These are phyloP conservation scores for Lytechinus variegatus DNA, from an alignment of 35 echinoderm and acorn worm genomes.

Conservation along the genomic window DNA sequence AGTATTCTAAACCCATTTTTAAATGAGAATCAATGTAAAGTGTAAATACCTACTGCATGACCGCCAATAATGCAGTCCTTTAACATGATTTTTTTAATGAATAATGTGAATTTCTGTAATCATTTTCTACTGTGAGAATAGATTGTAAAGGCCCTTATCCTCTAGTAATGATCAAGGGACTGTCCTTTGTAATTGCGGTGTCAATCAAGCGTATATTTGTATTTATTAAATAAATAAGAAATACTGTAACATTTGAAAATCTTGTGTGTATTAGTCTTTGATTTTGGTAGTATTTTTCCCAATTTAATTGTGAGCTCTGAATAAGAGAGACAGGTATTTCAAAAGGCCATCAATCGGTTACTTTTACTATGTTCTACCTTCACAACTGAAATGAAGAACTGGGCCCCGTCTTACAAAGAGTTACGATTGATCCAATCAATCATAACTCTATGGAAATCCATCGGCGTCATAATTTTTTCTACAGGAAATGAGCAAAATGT, in stretches of 20 bases:
- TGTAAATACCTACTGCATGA: not conserved
- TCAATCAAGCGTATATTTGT: slow-evolving; percentile 12
- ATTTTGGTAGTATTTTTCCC: not conserved
- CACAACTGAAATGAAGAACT: too few species aligned
- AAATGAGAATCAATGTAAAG: not conserved
- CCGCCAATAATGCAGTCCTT: not conserved
- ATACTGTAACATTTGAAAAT: not conserved
- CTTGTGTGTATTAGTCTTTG: not conserved
- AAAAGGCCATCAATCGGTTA: too few species aligned
- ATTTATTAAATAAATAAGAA: slow-evolving; percentile 9
- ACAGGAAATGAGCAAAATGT: too few species aligned
- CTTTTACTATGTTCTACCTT: too few species aligned
- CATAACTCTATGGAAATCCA: too few species aligned
- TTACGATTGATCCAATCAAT: too few species aligned
- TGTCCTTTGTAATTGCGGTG: not conserved
- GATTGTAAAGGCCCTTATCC: not conserved
- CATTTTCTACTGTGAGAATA: not conserved
- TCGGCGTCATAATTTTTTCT: too few species aligned
- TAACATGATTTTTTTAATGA: not conserved
- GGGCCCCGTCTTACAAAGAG: too few species aligned
- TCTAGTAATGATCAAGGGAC: not conserved
- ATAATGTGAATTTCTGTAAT: not conserved
- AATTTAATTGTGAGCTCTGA: not conserved
- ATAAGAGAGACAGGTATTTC: not conserved
- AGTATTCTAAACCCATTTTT: not conserved